Evolutionary conservation across 2,888 invertebrate species (phyloP).

Genomic region (Hirtodrosophila histrioides): DNA sequence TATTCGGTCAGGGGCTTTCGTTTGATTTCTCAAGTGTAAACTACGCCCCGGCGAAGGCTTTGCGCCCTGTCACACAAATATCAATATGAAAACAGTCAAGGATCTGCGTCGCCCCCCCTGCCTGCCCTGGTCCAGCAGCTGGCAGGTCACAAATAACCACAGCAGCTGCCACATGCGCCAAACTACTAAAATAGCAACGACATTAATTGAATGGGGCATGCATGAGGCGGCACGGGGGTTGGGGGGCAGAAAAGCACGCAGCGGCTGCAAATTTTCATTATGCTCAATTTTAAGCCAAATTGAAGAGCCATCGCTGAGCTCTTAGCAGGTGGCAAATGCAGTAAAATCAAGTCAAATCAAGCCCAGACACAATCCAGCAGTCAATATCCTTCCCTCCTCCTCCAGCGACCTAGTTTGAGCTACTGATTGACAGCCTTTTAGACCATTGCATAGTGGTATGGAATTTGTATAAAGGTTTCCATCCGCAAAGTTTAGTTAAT

Average conservation of each 20-base stretch:
- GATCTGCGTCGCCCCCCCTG: conserved; percentile 3
- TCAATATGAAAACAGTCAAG: conserved; percentile 63
- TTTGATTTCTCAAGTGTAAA: conserved; percentile 79
- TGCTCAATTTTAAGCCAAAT: conserved; percentile 46
- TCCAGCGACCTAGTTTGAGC: not conserved
- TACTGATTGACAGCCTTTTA: not conserved
- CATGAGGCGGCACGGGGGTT: not conserved
- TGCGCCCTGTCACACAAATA: conserved; percentile 65
- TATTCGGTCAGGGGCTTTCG: conserved; percentile 54
- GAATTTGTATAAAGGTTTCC: not conserved
- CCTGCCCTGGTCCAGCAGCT: conserved; percentile 37
- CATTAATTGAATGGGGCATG: conserved; percentile 57
- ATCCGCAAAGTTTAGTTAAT: too few relatives aligned
- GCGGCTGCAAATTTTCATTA: conserved; percentile 47
- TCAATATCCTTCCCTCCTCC: not conserved
- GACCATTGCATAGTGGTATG: conserved; percentile 16
- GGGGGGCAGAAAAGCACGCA: not conserved
- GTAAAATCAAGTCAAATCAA: conserved; percentile 26
- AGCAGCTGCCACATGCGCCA: conserved; percentile 56
- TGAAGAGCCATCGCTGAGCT: conserved; percentile 28
- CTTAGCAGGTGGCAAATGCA: conserved; percentile 30
- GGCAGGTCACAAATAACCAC: conserved; percentile 17
- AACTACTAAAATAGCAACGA: conserved; percentile 44
- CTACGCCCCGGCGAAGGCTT: conserved; percentile 44
- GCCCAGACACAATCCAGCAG: too few relatives aligned